Evolutionary conservation across 2,797 vertebrate genomes (phyloP).

Genomic region (Pseudomugil tenellus): DNA sequence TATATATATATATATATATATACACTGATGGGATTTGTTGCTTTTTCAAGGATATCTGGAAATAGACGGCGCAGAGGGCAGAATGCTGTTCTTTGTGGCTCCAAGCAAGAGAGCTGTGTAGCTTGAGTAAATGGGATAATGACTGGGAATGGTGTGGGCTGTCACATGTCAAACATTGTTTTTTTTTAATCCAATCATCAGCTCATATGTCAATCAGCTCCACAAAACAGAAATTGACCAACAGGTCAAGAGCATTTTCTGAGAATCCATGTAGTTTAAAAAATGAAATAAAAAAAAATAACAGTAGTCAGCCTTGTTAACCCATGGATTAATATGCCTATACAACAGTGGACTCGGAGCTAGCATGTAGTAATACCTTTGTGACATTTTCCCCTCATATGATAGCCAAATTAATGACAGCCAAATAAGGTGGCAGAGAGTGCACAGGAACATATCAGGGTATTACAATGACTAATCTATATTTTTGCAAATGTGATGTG

Average conservation of each 20-base stretch:
- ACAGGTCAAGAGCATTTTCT: conserved; percentile 66
- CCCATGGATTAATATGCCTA: conserved; percentile 6
- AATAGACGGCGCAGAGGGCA: conserved; percentile 55
- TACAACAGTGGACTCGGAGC: conserved; percentile 1
- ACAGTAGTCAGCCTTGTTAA: conserved; percentile 15
- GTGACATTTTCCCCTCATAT: conserved; percentile 38
- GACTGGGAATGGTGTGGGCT: conserved; percentile 76
- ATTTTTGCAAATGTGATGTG: conserved; percentile 61
- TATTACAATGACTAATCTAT: conserved; percentile 44
- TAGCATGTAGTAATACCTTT: conserved; percentile 33
- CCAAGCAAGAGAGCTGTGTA: conserved; percentile 62
- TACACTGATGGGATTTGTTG: conserved; percentile 8
- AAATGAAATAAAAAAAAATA: no score
- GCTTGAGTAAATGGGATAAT: conserved; percentile 77
- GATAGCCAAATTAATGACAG: conserved; percentile 43
- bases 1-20: no score
- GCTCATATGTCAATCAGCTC: conserved; percentile 74
- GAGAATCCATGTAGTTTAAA: conserved; percentile 26
- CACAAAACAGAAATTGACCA: conserved; percentile 67
- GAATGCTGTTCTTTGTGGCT: conserved; percentile 62
- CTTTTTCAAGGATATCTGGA: conserved; percentile 31
- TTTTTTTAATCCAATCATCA: conserved; percentile 68
- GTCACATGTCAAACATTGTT: conserved; percentile 71
- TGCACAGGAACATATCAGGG: conserved; percentile 27
- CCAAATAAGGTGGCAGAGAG: conserved; percentile 19